Evolutionary conservation across 2,888 invertebrate species (phyloP), one percentile per base, ranked within the genome.

Genomic region (Latheticus oryzae): DNA sequence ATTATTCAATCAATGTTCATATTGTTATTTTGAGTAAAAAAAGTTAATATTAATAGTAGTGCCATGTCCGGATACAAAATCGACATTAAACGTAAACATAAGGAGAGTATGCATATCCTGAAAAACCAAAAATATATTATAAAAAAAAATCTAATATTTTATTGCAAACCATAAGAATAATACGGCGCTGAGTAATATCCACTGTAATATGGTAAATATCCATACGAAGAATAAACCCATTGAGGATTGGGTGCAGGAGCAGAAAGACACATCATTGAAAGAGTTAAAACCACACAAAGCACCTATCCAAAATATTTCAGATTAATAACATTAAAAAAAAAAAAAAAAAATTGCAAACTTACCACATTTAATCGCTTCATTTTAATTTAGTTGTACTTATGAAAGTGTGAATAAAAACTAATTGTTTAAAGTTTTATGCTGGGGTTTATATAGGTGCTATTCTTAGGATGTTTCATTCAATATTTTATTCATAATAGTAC

Each of bases 171-270:
- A 9, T 38, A 50, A 16, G 50, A 26, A 38, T 50, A 50, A 15
- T 13, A 26, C 4, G 50, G 50, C 8, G 50, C 8, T n/a, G 50
- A 15, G n/a, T 50, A 50, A 21, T 50, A 50, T 19, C 28, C 28
- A 38, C 50, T 50, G 1, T 37, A 26, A 28, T 50, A 50, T 5
- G 50, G 50, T 7, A 38, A 26, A 12, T 50, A 50, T 28, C 17
- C 24, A 17, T 50, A 50, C 8, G 47, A 45, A 16, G 33, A 35
- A 11, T 45, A 45, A 19, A 35, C 35, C 50, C 50, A 50, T 38
- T 50, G 50, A 8, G 50, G 50, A 4, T 28, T 38, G 9, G 50
- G 50, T 8, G 37, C 50, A 5, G 50, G 50, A n/a, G 37, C 50
- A 26, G 17, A 37, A 26, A 37, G 12, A 13, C 28, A 17, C 5